Percentiles rank a stretch among this genome's conserved stretches.
Evolutionary conservation across 1,140 invertebrate genomes (phyloP).

Genomic region (Colletes gigas): DNA sequence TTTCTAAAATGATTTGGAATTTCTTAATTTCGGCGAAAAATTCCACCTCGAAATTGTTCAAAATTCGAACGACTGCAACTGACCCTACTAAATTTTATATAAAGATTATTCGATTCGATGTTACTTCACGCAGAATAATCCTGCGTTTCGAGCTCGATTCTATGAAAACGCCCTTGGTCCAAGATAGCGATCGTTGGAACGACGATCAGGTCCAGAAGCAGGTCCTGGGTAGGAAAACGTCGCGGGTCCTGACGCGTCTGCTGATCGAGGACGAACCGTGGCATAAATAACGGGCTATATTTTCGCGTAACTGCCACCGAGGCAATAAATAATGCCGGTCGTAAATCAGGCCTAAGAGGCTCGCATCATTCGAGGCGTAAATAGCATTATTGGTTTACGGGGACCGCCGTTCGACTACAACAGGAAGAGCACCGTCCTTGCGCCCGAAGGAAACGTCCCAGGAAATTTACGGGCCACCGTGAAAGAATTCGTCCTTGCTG

Average conservation of each 20-base stretch:
- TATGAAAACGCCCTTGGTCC: too few species aligned
- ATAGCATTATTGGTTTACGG: conserved; percentile 79
- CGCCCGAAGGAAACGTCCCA: conserved; percentile 7
- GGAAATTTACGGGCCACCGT: conserved; percentile 36
- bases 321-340: conserved; percentile 49
- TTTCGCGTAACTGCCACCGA: conserved; percentile 67
- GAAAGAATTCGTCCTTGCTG: conserved; percentile 47
- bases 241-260: neutral
- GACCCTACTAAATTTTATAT: too few species aligned
- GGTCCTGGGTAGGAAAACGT: neutral
- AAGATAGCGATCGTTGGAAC: too few species aligned
- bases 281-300: conserved; percentile 72
- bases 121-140: too few species aligned
- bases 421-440: conserved; percentile 39
- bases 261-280: neutral
- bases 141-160: neutral
- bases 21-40: too few species aligned
- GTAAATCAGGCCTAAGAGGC: conserved; percentile 75
- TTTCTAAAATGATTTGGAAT: too few species aligned
- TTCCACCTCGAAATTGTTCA: too few species aligned
- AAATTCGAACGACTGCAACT: too few species aligned
- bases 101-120: too few species aligned
- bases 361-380: conserved; percentile 76
- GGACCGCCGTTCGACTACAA: neutral
- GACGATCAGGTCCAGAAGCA: neutral